A percentile compares a stretch with the other conserved stretches of the same genome.
phyloP scores from a whole-genome alignment of 2,797 vertebrate species.

The Rhinatrema bivittatum region DNA sequence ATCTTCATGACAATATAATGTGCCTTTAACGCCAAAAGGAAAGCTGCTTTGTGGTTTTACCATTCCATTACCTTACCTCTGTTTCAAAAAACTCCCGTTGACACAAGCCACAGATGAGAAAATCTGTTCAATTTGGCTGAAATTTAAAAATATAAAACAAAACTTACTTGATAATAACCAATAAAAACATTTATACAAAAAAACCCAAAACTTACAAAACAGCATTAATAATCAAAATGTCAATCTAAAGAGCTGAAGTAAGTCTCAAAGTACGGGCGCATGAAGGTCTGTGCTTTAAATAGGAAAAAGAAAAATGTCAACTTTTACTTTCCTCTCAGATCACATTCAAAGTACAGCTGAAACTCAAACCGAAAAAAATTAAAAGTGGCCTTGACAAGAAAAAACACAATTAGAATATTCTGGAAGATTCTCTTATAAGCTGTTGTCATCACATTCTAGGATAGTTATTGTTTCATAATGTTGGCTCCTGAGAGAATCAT shows the following conservation, averaged over 20 bases:
- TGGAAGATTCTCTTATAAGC: too few relatives aligned
- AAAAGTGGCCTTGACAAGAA: neutral
- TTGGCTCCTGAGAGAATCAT: too few relatives aligned
- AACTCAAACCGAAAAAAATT: neutral
- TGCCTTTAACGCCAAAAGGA: too few relatives aligned
- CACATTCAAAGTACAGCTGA: rapidly evolving
- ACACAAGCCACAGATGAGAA: slow-evolving; percentile 68
- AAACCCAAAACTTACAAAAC: too few relatives aligned
- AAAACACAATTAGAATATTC: too few relatives aligned
- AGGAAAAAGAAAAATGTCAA: neutral
- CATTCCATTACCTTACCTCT: too few relatives aligned
- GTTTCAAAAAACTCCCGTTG: slow-evolving; percentile 65
- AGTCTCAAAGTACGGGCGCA: neutral
- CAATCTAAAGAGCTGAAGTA: neutral
- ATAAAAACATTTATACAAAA: too few relatives aligned
- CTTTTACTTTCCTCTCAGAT: neutral
- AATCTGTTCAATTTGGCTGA: slow-evolving; percentile 37
- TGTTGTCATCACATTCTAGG: too few relatives aligned
- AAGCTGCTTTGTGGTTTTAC: too few relatives aligned
- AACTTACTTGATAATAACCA: too few relatives aligned
- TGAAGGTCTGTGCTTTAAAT: neutral
- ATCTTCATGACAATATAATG: too few relatives aligned
- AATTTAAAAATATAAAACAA: slow-evolving; percentile 4
- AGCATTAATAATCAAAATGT: neutral
- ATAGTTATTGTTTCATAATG: too few relatives aligned